Conservation (phyloP, 2,888 invertebrate genomes). For the Drosophila merina region DNA sequence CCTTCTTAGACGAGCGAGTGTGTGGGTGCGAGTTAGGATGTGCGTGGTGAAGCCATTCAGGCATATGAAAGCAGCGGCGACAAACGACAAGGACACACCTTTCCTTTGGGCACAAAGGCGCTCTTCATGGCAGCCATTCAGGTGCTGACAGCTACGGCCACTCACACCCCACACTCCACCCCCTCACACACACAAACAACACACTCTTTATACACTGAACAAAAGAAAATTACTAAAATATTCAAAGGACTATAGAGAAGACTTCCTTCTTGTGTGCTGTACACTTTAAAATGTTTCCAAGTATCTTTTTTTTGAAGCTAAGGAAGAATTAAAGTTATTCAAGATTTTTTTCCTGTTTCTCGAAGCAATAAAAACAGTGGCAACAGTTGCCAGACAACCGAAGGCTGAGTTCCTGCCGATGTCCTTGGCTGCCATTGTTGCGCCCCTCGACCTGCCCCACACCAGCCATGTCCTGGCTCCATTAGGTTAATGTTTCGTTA, state of each 20-base stretch:
- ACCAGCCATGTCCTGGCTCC: constrained; percentile 31
- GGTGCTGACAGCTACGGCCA: constrained; percentile 56
- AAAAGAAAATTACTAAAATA: not conserved
- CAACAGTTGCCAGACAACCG: constrained; percentile 63
- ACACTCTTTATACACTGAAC: not conserved
- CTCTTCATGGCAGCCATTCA: constrained; percentile 57
- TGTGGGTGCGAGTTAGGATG: constrained; percentile 14
- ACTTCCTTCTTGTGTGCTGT: not conserved
- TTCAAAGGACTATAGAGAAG: not conserved
- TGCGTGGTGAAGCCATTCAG: constrained; percentile 46
- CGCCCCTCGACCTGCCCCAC: constrained; percentile 7
- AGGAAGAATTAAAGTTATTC: not conserved
- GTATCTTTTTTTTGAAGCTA: not conserved
- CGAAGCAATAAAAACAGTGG: constrained; percentile 28
- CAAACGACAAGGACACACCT: constrained; percentile 56
- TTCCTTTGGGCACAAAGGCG: constrained; percentile 41
- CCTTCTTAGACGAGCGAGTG: constrained; percentile 24
- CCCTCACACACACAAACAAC: not conserved
- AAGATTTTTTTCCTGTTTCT: not conserved
- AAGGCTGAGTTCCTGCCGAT: constrained; percentile 35
- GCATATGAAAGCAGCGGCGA: constrained; percentile 48
- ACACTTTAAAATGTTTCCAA: not conserved
- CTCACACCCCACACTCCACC: constrained; percentile 11
- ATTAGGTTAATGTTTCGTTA: constrained; percentile 71
- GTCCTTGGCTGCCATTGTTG: constrained; percentile 49